Evolutionary conservation across 2,888 invertebrate genomes (phyloP).

Genomic region (Hypercompe scribonia): DNA sequence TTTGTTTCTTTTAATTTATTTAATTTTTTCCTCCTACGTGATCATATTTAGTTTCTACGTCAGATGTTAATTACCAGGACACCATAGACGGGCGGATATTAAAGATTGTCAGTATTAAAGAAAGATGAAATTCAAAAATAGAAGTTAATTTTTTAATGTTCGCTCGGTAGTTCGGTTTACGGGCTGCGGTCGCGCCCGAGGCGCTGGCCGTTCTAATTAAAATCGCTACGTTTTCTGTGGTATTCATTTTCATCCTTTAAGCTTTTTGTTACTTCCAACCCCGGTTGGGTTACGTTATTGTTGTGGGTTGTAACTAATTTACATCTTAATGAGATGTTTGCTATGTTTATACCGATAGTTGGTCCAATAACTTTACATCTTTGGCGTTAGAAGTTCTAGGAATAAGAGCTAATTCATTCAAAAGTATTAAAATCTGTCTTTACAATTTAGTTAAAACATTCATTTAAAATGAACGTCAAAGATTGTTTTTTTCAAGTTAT

Average conservation of each 20-base stretch:
- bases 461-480: conserved; percentile 26
- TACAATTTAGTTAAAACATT: neutral
- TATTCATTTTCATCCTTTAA: conserved; percentile 83
- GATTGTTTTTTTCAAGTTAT: conserved; percentile 48
- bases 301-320: conserved; percentile 82
- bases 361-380: conserved; percentile 54
- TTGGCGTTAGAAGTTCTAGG: conserved; percentile 46
- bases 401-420: neutral
- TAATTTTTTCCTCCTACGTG: neutral
- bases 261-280: conserved; percentile 78
- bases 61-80: conserved; percentile 58
- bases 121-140: conserved; percentile 56
- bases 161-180: conserved; percentile 66
- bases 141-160: conserved; percentile 57
- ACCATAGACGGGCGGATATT: conserved; percentile 50
- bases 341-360: conserved; percentile 63
- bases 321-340: conserved; percentile 82
- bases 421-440: neutral
- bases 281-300: conserved; percentile 79
- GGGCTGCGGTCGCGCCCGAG: conserved; percentile 76
- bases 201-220: conserved; percentile 82
- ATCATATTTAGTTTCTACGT: conserved; percentile 13
- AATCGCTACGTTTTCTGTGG: conserved; percentile 82
- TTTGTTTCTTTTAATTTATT: neutral
- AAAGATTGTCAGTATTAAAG: conserved; percentile 57